Base-by-base conservation (phyloP, 1,140 invertebrate species). In the Pentalonia nigronervosa region DNA sequence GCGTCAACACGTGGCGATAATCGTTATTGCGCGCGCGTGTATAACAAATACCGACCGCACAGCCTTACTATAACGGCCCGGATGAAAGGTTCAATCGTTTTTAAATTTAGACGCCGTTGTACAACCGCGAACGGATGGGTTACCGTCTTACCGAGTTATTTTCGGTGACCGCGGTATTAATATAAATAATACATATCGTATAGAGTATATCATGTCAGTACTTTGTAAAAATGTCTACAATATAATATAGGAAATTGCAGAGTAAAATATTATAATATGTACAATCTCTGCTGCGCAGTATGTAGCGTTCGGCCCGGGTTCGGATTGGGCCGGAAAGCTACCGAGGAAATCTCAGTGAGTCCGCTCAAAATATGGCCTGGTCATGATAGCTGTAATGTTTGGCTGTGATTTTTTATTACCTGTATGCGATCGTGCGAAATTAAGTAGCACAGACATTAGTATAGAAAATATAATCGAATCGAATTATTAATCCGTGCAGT, bases 41-140 rank as follows among this genome's bases (percentile, higher is more conserved):
- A 36, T 90, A 67, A 67, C 60, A 67, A 67, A 67, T 30, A 67
- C 11, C 50, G 34, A n/a, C n/a, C 41, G 7, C 11, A 23, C 48
- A 36, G 23, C 21, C 41, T 36, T 67, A 41, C 67, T 45, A 90
- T 83, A 84, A 76, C 91, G 36, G 91, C 20, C 89, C 34, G 89
- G 91, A 93, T 93, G 91, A 93, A 93, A 93, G 91, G 45, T 93
- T 56, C 91, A 53, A 83, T 93, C 91, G 91, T 86, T 53, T 83
- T 86, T 83, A 93, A 91, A 91, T 81, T 90, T 90, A 90, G 89
- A 90, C 60, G 89, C 23, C 89, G 25, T 86, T 41, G 41, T 36
- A 83, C n/a, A 83, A 47, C 84, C 4, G 11, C 84, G 25, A 20
- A 48, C 48, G 25, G 47, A 50, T n/a, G 86, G 47, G 86, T 30